phyloP scores from a whole-genome alignment of 2,113 vertebrate genomes.

The Podiceps cristatus region DNA sequence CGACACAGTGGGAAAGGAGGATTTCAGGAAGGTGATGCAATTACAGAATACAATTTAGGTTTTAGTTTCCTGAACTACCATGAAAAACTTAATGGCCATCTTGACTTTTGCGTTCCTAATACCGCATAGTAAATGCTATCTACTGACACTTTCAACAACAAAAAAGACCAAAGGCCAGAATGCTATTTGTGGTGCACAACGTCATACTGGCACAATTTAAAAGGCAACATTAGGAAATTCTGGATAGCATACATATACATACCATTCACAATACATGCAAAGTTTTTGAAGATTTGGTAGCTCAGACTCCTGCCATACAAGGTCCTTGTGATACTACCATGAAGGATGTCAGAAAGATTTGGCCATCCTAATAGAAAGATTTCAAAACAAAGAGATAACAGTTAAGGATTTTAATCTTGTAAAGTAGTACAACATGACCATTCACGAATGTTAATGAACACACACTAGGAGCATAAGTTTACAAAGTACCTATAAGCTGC shows the following conservation, averaged over 20 bases:
- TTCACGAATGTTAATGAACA: background rate
- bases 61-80: background rate
- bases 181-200: fast-evolving
- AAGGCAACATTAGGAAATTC: background rate
- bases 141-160: background rate
- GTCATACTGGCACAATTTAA: background rate
- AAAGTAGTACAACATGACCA: background rate
- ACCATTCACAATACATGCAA: background rate
- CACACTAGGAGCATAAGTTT: background rate
- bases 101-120: background rate
- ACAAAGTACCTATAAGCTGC: background rate
- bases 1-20: background rate
- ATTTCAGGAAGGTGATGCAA: background rate
- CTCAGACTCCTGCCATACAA: background rate
- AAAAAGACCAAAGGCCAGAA: background rate
- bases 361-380: background rate
- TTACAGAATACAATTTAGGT: background rate
- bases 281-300: background rate
- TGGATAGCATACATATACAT: no score
- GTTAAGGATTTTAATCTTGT: background rate
- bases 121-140: background rate
- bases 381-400: background rate
- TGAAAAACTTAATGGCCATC: background rate
- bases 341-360: background rate
- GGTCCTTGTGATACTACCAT: background rate